Evolutionary conservation across 2,888 invertebrate species (phyloP).

Genomic region (Leucozona laternaria): DNA sequence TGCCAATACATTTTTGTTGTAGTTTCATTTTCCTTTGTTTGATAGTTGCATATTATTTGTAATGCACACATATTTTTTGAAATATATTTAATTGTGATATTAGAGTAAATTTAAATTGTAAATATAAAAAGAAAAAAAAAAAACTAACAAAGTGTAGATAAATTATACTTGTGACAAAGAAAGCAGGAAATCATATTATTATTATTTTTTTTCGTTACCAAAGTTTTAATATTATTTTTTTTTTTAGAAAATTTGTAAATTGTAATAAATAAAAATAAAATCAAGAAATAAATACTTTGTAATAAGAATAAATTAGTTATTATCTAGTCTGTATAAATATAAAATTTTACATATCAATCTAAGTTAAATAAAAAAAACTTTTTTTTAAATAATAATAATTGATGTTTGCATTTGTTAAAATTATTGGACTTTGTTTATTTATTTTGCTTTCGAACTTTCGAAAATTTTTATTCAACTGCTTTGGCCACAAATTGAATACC

Average conservation of each 20-base stretch:
- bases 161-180: constrained; percentile 13
- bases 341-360: constrained; percentile 11
- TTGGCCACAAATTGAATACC: no score
- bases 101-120: constrained; percentile 51
- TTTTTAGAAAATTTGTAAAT: constrained; percentile 52
- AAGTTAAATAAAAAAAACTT: constrained; percentile 33
- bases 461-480: no score
- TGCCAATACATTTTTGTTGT: constrained; percentile 79
- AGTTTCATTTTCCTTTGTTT: constrained; percentile 40
- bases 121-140: background rate
- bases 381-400: constrained; percentile 5
- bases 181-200: background rate
- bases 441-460: no score
- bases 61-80: constrained; percentile 20
- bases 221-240: constrained; percentile 64
- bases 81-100: constrained; percentile 55
- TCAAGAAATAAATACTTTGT: constrained; percentile 37
- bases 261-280: background rate
- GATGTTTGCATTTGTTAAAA: background rate
- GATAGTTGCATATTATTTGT: background rate
- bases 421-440: no score
- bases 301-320: constrained; percentile 48
- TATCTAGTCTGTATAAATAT: constrained; percentile 74
- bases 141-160: constrained; percentile 41
- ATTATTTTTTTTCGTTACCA: constrained; percentile 57